Evolutionary conservation across 2,797 vertebrate genomes (phyloP), one percentile per base, ranked within the genome.

Genomic region (Onychomys leucogaster): DNA sequence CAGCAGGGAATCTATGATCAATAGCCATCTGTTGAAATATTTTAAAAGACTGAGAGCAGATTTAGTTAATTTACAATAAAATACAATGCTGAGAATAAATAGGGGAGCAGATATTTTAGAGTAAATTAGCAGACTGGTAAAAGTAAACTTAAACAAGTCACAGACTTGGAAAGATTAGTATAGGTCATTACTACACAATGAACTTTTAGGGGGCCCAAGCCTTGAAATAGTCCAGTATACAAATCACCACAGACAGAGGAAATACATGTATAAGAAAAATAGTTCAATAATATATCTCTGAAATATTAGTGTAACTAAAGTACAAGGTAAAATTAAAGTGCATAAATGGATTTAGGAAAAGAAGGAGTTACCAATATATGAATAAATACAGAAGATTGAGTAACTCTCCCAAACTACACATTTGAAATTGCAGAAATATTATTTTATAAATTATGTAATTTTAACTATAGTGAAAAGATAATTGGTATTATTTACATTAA

Each of bases 401-500:
- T 85, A 59, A 46, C 61, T 78, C 17, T 75, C n/a, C 34, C 5
- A 94, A 95, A 86, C 0, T 25, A 23, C 23, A 82, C 2, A 12
- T 86, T 17, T 55, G 27, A 85, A 95, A 89, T 81, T 76, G 21
- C 7, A 25, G 37, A 55, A 63, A 78, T 16, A 84, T 57, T 32
- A 92, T 75, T 89, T 94, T 78, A n/a, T 57, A 27, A 69, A 4
- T 71, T n/a, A 43, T 84, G 23, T 84, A 59, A 89, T 80, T 95
- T 75, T 89, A 84, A 55, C 25, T 91, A 52, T 27, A 89, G 71
- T 75, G 8, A 94, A 88, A 80, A 65, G 4, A 52, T 94, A 80
- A 16, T 2, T 69, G 34, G 46, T 49, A 89, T 57, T 82, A 55
- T 69, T 77, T 32, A 43, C 32, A 52, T 0, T 2, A 61, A 69